A percentile compares a stretch with the other conserved stretches of the same genome.
Evolutionary conservation across 2,888 invertebrate species (phyloP).

Genomic region (Tryphoninae sp.): DNA sequence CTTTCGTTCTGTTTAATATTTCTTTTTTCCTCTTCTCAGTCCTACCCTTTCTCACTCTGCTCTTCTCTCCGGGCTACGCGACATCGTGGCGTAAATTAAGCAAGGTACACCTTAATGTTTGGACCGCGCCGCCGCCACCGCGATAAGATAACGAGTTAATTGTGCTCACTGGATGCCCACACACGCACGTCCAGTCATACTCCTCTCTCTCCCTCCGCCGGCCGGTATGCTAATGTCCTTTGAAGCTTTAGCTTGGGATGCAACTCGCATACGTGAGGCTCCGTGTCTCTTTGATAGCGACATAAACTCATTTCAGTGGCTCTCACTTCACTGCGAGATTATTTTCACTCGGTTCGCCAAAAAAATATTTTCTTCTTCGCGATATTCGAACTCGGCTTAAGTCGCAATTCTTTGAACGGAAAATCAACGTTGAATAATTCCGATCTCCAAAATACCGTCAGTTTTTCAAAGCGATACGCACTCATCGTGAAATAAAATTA

Average conservation of each 20-base stretch:
- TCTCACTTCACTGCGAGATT: constrained; percentile 77
- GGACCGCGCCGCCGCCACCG: constrained; percentile 76
- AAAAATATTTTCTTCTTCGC: constrained; percentile 3
- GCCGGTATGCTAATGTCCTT: constrained; percentile 81
- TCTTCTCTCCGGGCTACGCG: constrained; percentile 64
- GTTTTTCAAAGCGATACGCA: neutral
- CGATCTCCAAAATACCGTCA: neutral
- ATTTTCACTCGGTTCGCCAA: constrained; percentile 60
- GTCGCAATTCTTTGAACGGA: neutral
- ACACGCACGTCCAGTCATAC: constrained; percentile 79
- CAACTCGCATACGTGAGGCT: constrained; percentile 76
- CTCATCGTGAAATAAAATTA: neutral
- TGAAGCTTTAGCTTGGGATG: constrained; percentile 78
- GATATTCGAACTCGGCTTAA: neutral
- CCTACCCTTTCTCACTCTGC: constrained; percentile 49
- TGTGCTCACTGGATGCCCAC: constrained; percentile 81
- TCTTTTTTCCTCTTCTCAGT: constrained; percentile 35
- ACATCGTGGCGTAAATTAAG: constrained; percentile 80
- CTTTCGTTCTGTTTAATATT: constrained; percentile 12
- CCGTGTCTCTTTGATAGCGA: constrained; percentile 80
- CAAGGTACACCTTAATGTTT: constrained; percentile 80
- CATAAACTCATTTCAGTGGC: constrained; percentile 79
- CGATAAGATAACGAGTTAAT: constrained; percentile 82
- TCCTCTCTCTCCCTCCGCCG: constrained; percentile 60
- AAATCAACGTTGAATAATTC: neutral